phyloP scores from a whole-genome alignment of 2,888 invertebrate species.

The Stenodema calcarata region DNA sequence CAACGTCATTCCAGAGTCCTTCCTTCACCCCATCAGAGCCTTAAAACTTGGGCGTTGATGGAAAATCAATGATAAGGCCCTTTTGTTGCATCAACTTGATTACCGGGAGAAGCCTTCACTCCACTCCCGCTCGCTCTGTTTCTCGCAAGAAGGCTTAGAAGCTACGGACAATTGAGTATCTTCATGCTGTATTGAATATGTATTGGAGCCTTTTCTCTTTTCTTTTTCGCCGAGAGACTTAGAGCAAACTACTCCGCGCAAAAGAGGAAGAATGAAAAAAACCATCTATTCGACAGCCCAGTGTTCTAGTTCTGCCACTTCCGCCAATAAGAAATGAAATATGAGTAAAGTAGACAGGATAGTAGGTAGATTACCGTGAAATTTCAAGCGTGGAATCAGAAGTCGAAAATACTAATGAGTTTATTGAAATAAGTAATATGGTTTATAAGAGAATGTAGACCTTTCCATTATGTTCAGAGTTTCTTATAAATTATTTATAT shows the following conservation, averaged over 20 bases:
- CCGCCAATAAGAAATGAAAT: too few species aligned
- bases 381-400: too few species aligned
- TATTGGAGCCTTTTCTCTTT: neutral
- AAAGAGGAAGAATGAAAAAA: too few species aligned
- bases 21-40: neutral
- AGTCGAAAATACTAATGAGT: too few species aligned
- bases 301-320: too few species aligned
- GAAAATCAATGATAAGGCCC: constrained; percentile 33
- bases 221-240: neutral
- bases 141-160: neutral
- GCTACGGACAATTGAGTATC: neutral
- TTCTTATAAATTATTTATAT: too few species aligned
- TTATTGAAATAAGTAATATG: too few species aligned
- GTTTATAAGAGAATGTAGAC: too few species aligned
- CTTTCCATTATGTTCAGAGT: too few species aligned
- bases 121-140: neutral
- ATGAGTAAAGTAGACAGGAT: too few species aligned
- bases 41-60: constrained; percentile 23
- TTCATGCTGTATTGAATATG: neutral
- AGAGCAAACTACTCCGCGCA: neutral
- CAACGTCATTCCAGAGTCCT: neutral
- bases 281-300: too few species aligned
- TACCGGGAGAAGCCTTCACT: neutral
- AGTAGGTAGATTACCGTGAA: too few species aligned
- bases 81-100: constrained; percentile 39